A percentile compares a stretch with the other conserved stretches of the same genome.
These are phyloP conservation scores for Macaria notata DNA, from an alignment of 2,888 invertebrate species.

Conservation along the genomic window DNA sequence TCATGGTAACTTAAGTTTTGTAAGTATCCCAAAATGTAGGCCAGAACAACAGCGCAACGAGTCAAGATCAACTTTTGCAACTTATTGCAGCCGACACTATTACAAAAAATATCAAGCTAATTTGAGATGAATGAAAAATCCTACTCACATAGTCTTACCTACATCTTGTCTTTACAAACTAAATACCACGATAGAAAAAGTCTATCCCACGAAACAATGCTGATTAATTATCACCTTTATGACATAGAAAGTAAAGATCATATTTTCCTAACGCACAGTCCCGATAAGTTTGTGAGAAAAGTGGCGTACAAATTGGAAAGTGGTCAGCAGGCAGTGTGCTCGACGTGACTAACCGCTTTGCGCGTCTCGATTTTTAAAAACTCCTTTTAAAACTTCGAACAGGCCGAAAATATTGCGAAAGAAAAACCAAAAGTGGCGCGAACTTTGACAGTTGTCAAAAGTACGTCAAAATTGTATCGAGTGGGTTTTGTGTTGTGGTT, in stretches of 20 bases:
- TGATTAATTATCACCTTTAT: slow-evolving; percentile 14
- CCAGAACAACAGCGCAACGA: not conserved
- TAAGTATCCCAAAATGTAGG: not conserved
- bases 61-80: no score
- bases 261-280: slow-evolving; percentile 6
- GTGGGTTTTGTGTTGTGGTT: slow-evolving; percentile 23
- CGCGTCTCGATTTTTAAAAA: slow-evolving; percentile 20
- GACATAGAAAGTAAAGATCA: slow-evolving; percentile 11
- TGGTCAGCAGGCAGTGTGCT: slow-evolving; percentile 22
- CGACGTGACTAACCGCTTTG: slow-evolving; percentile 18
- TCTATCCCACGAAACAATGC: not conserved
- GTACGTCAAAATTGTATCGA: slow-evolving; percentile 11
- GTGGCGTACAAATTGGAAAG: slow-evolving; percentile 30
- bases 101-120: no score
- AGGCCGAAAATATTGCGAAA: slow-evolving; percentile 13
- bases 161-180: slow-evolving; percentile 10
- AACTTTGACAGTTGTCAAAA: slow-evolving; percentile 29
- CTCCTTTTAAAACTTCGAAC: slow-evolving; percentile 19
- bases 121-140: slow-evolving; percentile 6
- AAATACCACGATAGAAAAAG: slow-evolving; percentile 2
- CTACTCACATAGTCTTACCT: slow-evolving; percentile 7
- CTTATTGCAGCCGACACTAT: no score
- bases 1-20: not conserved
- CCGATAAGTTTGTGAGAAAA: slow-evolving; percentile 12
- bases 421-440: slow-evolving; percentile 28